Evolutionary conservation across 2,797 vertebrate species (phyloP).

Genomic region (Lates japonicus): DNA sequence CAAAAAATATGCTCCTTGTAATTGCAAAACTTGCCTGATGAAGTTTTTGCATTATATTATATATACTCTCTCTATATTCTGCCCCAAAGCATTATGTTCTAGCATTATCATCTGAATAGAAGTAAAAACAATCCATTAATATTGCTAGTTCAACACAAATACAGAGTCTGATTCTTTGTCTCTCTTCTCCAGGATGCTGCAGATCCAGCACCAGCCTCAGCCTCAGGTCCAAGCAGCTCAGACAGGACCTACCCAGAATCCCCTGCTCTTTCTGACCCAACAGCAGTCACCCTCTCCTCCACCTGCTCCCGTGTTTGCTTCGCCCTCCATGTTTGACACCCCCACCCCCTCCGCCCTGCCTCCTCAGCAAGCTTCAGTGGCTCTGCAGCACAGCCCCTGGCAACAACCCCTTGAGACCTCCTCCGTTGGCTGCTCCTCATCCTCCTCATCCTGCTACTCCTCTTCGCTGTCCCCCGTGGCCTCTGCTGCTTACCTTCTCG

Average conservation of each 20-base stretch:
- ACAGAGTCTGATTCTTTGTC: constrained; percentile 23
- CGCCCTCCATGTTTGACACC: constrained; percentile 77
- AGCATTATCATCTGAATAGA: too few relatives aligned
- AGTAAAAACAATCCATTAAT: too few relatives aligned
- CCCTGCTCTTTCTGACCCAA: constrained; percentile 82
- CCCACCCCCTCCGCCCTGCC: constrained; percentile 75
- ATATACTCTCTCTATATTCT: too few relatives aligned
- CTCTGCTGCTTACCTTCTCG: constrained; percentile 92
- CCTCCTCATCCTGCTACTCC: constrained; percentile 71
- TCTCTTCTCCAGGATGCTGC: constrained; percentile 89
- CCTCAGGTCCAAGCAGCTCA: constrained; percentile 84
- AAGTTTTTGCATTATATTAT: too few relatives aligned
- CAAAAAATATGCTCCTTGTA: too few relatives aligned
- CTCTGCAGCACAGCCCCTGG: constrained; percentile 78
- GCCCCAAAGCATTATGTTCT: too few relatives aligned
- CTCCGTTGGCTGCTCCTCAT: constrained; percentile 58
- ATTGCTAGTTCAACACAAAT: not conserved
- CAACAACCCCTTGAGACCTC: constrained; percentile 66
- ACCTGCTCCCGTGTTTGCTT: constrained; percentile 70
- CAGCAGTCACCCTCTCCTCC: constrained; percentile 83
- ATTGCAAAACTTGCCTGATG: too few relatives aligned
- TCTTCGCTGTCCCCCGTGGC: constrained; percentile 87
- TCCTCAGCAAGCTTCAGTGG: constrained; percentile 65
- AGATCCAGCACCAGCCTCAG: constrained; percentile 92
- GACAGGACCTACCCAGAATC: constrained; percentile 86